Evolutionary conservation across 1,140 invertebrate genomes (phyloP).

Genomic region (Drosophila kohkoa): DNA sequence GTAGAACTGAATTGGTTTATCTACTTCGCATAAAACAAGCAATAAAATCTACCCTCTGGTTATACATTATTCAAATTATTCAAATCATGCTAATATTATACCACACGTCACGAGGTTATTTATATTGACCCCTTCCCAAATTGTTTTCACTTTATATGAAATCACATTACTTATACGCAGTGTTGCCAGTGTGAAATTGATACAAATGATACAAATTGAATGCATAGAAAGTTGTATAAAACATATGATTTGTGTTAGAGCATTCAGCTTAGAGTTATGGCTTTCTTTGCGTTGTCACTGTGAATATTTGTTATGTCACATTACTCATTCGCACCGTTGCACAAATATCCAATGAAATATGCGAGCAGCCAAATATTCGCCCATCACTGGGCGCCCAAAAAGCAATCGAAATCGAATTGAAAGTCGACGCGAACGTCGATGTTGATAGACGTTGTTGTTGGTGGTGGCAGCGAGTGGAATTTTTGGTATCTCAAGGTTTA

Average conservation of each 20-base stretch:
- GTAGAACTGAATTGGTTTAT: too few species aligned
- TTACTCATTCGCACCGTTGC: conserved; percentile 43
- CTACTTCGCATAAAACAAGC: too few species aligned
- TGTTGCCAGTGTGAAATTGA: neutral
- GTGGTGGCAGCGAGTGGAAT: conserved; percentile 38
- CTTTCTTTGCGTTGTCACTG: neutral
- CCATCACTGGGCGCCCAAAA: neutral
- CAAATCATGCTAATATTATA: neutral
- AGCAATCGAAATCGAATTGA: conserved; percentile 11
- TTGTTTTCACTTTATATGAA: neutral
- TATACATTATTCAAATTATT: too few species aligned
- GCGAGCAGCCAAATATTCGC: neutral
- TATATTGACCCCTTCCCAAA: neutral
- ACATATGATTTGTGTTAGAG: neutral
- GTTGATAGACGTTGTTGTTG: neutral
- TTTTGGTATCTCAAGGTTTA: conserved; percentile 45
- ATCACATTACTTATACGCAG: neutral
- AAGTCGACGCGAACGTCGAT: neutral
- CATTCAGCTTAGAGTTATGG: neutral
- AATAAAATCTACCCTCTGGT: too few species aligned
- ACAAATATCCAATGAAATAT: conserved; percentile 19
- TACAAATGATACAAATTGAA: too few species aligned
- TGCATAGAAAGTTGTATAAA: neutral
- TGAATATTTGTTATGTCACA: conserved; percentile 8
- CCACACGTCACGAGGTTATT: neutral